Evolutionary conservation across 2,113 vertebrate species (phyloP).

Genomic region (Epinephelus moara): DNA sequence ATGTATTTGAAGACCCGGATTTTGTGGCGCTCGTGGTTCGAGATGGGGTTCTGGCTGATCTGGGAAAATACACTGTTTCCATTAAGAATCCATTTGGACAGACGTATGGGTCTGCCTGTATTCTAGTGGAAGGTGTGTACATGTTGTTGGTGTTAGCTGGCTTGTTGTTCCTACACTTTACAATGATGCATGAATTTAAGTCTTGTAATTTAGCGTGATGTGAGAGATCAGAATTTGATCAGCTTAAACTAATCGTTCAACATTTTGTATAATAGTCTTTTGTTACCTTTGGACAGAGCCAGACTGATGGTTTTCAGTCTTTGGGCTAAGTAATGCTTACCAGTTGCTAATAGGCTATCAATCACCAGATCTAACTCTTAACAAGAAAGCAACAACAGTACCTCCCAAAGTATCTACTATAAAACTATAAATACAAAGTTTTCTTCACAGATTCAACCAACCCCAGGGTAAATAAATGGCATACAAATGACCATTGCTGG

Average conservation of each 20-base stretch:
- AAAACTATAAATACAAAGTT: neutral
- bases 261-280: neutral
- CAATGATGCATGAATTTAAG: neutral
- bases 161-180: neutral
- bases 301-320: neutral
- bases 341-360: neutral
- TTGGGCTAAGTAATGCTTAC: neutral
- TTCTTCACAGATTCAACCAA: no score
- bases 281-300: neutral
- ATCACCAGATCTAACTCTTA: neutral
- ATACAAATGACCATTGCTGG: no score
- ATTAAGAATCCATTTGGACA: slow-evolving; percentile 81
- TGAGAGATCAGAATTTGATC: neutral
- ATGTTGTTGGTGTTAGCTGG: no score
- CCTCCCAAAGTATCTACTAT: neutral
- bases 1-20: slow-evolving; percentile 80
- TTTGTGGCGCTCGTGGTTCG: slow-evolving; percentile 77
- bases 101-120: slow-evolving; percentile 73
- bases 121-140: slow-evolving; percentile 78
- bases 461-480: no score
- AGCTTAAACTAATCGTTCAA: neutral
- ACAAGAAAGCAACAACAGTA: neutral
- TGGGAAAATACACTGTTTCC: slow-evolving; percentile 80
- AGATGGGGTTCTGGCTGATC: slow-evolving; percentile 71
- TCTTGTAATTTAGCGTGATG: neutral